Percentiles rank a stretch among this genome's conserved stretches.
Evolutionary conservation across 2,888 invertebrate species (phyloP).

Genomic region (Cotesia congregata): DNA sequence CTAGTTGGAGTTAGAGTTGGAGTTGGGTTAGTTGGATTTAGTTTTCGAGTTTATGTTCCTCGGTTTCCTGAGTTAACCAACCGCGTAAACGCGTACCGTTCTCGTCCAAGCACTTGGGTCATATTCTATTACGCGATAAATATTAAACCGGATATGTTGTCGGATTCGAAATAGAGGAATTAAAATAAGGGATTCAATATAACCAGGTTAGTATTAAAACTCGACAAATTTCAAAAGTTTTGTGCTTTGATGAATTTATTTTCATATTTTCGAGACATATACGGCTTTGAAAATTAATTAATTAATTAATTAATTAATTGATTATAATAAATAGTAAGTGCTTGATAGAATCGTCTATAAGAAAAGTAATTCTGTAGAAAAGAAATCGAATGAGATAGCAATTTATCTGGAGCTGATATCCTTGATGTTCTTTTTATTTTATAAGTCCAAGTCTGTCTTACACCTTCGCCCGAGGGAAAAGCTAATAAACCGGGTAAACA

Average conservation of each 20-base stretch:
- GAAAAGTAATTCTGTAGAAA: conserved; percentile 3
- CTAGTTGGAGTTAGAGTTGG: background rate
- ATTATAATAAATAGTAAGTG: background rate
- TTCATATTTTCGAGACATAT: background rate
- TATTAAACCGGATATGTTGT: conserved; percentile 58
- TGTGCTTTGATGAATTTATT: background rate
- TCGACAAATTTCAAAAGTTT: no score
- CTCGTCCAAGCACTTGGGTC: conserved; percentile 54
- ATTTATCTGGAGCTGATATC: conserved; percentile 33
- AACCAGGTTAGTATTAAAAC: no score
- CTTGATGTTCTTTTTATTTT: conserved; percentile 35
- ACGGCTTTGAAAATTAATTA: background rate
- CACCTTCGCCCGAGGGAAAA: conserved; percentile 44
- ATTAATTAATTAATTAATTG: background rate
- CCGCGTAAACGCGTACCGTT: conserved; percentile 60
- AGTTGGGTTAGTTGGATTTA: conserved; percentile 63
- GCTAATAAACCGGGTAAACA: conserved; percentile 64
- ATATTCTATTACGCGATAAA: conserved; percentile 66
- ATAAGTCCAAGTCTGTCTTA: conserved; percentile 6
- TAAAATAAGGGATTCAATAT: conserved; percentile 23
- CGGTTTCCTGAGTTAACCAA: conserved; percentile 64
- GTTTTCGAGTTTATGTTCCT: conserved; percentile 65
- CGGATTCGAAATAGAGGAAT: conserved; percentile 29
- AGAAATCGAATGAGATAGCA: background rate
- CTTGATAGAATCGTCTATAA: conserved; percentile 28